Evolutionary conservation across 2,888 invertebrate species (phyloP), one percentile per base, ranked within the genome.

Genomic region (Hemicrepidius hirtus): DNA sequence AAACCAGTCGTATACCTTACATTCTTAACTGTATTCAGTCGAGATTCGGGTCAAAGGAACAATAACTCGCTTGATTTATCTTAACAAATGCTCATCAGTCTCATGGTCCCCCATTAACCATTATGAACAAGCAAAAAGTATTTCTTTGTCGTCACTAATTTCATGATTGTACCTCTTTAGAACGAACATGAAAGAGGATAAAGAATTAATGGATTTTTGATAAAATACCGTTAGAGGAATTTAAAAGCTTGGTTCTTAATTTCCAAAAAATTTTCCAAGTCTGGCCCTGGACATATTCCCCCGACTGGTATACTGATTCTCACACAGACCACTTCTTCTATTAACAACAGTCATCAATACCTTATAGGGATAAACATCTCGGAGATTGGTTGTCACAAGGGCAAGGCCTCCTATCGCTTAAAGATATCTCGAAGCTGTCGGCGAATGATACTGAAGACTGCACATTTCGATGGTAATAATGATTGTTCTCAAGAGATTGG

Each of bases 21-120:
- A 72, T 67, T 62, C 71, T 63, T 72, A 72, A 72, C 72, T 67
- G 72, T 67, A 71, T n/a, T 9, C 41, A 18, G 16, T 20, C 32
- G 32, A 35, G 24, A 64, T 64, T 70, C 24, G 57, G 57, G 65
- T 64, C 64, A 57, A 70, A 63, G 50, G 37, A 70, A 64, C 55
- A 49, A 59, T 65, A 53, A 65, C 53, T 21, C 32, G 35, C 28
- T 41, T 65, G 50, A 65, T 65, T 53, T 53, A 65, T 65, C 53
- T 7, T 35, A 65, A 65, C 65, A 53, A 49, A 41, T 24, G 28
- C 60, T 41, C 41, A 60, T 60, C 60, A 60, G 32, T 21, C n/a
- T 37, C 16, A 12, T 12, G 7, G 37, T 6, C 41, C 6, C n/a
- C 35, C 57, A 57, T 37, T 57, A 57, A 28, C 37, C 10, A 37